phyloP scores from a whole-genome alignment of 1,140 invertebrate genomes.

The Atta texana region DNA sequence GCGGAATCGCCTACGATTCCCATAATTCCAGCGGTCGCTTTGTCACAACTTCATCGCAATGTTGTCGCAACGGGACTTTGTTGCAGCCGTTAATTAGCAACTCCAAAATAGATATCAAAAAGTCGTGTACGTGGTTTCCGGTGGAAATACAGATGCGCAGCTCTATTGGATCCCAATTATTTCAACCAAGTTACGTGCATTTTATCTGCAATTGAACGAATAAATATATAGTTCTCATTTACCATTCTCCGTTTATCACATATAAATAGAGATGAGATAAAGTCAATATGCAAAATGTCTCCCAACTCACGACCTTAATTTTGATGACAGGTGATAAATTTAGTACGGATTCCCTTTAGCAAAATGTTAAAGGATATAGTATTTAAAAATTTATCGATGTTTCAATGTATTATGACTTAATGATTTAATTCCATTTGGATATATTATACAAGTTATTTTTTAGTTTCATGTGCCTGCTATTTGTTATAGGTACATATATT shows the following conservation, averaged over 20 bases:
- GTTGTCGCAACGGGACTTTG: constrained; percentile 49
- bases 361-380: background rate
- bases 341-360: background rate
- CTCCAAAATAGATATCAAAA: constrained; percentile 44
- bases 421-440: background rate
- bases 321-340: background rate
- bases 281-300: constrained; percentile 7
- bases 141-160: constrained; percentile 15
- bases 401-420: background rate
- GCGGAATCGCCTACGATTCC: constrained; percentile 53
- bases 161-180: constrained; percentile 41
- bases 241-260: background rate
- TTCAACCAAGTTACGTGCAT: constrained; percentile 27
- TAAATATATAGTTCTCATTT: background rate
- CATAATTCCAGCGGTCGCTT: constrained; percentile 58
- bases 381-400: background rate
- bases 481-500: background rate
- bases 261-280: background rate
- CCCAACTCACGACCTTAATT: constrained; percentile 31
- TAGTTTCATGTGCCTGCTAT: background rate
- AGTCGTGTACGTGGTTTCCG: constrained; percentile 7
- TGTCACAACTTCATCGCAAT: constrained; percentile 58
- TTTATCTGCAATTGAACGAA: constrained; percentile 50
- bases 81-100: constrained; percentile 56
- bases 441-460: background rate